These are phyloP conservation scores for Linyphia triangularis DNA, from an alignment of 2,888 invertebrate species.

Conservation along the genomic window DNA sequence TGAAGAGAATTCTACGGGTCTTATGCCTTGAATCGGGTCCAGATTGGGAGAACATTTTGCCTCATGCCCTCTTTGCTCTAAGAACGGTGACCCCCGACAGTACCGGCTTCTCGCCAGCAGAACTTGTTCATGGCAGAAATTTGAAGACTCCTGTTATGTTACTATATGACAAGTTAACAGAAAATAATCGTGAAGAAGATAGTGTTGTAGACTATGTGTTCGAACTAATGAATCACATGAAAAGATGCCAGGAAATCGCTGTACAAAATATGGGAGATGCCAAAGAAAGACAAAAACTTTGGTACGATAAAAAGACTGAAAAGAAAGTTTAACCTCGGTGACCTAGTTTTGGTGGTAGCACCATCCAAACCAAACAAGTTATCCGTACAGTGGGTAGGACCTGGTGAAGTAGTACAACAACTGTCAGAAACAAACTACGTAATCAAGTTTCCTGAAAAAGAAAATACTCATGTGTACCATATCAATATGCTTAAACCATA, in stretches of 20 bases:
- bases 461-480: slow-evolving; percentile 15
- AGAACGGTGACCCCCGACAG: slow-evolving; percentile 28
- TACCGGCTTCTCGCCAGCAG: slow-evolving; percentile 31
- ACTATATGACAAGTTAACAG: slow-evolving; percentile 37
- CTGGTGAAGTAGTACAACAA: background rate
- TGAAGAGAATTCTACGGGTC: slow-evolving; percentile 18
- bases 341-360: slow-evolving; percentile 17
- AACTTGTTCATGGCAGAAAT: slow-evolving; percentile 21
- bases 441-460: background rate
- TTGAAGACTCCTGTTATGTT: slow-evolving; percentile 31
- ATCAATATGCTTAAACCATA: slow-evolving; percentile 43
- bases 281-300: background rate
- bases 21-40: slow-evolving; percentile 17
- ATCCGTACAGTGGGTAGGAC: slow-evolving; percentile 17
- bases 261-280: background rate
- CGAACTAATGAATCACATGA: slow-evolving; percentile 12
- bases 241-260: slow-evolving; percentile 32
- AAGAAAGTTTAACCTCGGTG: slow-evolving; percentile 8
- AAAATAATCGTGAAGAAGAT: background rate
- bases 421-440: slow-evolving; percentile 14
- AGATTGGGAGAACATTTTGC: slow-evolving; percentile 23
- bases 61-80: slow-evolving; percentile 29
- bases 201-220: slow-evolving; percentile 6
- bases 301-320: slow-evolving; percentile 25
- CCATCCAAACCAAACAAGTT: slow-evolving; percentile 23